phyloP scores from a whole-genome alignment of 2,888 invertebrate genomes.

The Meiosimyza decipiens region DNA sequence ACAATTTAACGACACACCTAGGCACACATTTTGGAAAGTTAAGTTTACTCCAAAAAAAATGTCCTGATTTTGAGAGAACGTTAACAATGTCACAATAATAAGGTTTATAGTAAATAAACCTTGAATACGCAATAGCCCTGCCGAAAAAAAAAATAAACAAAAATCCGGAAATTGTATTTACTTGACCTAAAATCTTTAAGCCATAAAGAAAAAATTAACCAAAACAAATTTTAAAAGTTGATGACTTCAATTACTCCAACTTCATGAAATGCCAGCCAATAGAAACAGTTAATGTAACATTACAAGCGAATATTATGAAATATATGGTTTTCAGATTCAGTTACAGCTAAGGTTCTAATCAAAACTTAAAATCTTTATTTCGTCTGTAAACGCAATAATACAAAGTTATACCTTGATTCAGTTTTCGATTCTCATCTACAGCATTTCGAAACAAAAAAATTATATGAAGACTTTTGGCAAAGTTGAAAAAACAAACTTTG shows the following conservation, averaged over 20 bases:
- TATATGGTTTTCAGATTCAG: not conserved
- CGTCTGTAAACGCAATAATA: not conserved
- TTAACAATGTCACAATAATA: not conserved
- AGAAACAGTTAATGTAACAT: not conserved
- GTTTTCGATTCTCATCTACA: too few species aligned
- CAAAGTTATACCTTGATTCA: too few species aligned
- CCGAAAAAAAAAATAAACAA: too few species aligned
- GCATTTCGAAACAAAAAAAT: too few species aligned
- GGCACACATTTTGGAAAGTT: not conserved
- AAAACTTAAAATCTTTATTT: not conserved
- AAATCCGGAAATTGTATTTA: not conserved
- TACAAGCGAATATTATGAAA: not conserved
- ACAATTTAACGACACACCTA: not conserved
- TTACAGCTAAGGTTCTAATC: not conserved
- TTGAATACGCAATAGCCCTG: not conserved
- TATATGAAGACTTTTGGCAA: not conserved
- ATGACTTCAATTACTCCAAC: too few species aligned
- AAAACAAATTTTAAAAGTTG: not conserved
- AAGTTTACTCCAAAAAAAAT: not conserved
- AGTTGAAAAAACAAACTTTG: conserved; percentile 25
- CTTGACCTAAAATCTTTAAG: not conserved
- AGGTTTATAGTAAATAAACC: not conserved
- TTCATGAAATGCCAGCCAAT: too few species aligned
- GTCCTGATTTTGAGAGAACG: conserved; percentile 10
- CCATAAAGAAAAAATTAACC: not conserved